Conservation (phyloP, 2,113 vertebrate species). For the Cacatua alba region DNA sequence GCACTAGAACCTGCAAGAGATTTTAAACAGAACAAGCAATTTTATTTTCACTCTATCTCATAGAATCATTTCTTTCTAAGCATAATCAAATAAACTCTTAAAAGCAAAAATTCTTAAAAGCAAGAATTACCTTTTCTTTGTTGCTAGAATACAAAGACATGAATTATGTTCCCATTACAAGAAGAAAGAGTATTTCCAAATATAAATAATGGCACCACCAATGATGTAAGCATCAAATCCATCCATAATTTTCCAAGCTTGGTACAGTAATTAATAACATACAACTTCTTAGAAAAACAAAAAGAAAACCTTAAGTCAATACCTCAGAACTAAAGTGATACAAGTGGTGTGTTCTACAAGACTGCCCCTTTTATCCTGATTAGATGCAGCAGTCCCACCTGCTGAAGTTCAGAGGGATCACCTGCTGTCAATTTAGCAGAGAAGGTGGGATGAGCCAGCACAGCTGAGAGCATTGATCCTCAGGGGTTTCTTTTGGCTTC, state of each 20-base stretch:
- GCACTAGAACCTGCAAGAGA: background rate
- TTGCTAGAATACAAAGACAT: background rate
- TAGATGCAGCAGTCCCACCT: background rate
- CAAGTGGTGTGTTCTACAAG: fast-evolving
- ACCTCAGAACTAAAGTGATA: fast-evolving
- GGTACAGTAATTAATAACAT: background rate
- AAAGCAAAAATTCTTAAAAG: background rate
- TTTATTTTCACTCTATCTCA: background rate
- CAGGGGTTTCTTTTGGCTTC: background rate
- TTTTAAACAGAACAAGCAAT: background rate
- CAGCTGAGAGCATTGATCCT: background rate
- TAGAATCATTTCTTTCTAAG: background rate
- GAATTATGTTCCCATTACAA: fast-evolving
- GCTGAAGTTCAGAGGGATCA: background rate
- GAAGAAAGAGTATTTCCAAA: fast-evolving
- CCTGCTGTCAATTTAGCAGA: background rate
- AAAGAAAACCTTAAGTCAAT: fast-evolving
- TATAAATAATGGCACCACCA: fast-evolving
- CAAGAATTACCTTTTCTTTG: background rate
- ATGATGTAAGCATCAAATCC: background rate
- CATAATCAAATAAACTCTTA: background rate
- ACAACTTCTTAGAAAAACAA: background rate
- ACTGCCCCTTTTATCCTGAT: background rate
- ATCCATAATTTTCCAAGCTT: no score
- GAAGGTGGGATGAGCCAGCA: background rate